Percentiles rank a stretch among this genome's conserved stretches.
phyloP scores from a whole-genome alignment of 1,140 invertebrate genomes.

The Scylla paramamosain region DNA sequence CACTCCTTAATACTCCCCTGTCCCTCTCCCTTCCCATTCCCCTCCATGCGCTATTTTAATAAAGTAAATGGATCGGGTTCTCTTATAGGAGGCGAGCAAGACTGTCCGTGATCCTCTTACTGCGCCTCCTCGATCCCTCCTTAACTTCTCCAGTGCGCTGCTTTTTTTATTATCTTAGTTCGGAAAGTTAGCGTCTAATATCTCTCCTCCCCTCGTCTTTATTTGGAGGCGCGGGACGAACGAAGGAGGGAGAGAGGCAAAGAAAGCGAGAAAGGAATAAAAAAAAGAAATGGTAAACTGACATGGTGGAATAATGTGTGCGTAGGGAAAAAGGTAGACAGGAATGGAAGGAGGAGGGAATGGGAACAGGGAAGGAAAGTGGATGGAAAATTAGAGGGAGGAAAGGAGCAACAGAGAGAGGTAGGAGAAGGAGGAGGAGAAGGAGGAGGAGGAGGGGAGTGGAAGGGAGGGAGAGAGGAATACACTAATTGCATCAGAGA shows the following conservation, averaged over 20 bases:
- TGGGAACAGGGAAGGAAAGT: background rate
- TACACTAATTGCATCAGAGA: slow-evolving; percentile 9
- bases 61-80: slow-evolving; percentile 10
- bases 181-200: background rate
- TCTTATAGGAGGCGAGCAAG: background rate
- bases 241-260: background rate
- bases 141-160: background rate
- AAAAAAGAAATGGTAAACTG: background rate
- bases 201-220: background rate
- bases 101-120: background rate
- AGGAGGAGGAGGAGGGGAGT: too few species aligned
- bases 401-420: background rate
- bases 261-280: background rate
- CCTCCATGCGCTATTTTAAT: background rate
- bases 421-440: background rate
- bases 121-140: background rate
- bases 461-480: background rate
- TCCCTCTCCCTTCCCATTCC: background rate
- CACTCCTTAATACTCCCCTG: background rate
- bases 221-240: background rate
- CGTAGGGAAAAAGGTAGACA: background rate
- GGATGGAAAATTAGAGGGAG: background rate
- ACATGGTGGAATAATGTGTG: background rate
- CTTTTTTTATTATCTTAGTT: slow-evolving; percentile 8
- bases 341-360: background rate